Percentiles rank a stretch among this genome's conserved stretches.
Conservation (phyloP, 2,888 invertebrate genomes). For the Ochlodes sylvanus region DNA sequence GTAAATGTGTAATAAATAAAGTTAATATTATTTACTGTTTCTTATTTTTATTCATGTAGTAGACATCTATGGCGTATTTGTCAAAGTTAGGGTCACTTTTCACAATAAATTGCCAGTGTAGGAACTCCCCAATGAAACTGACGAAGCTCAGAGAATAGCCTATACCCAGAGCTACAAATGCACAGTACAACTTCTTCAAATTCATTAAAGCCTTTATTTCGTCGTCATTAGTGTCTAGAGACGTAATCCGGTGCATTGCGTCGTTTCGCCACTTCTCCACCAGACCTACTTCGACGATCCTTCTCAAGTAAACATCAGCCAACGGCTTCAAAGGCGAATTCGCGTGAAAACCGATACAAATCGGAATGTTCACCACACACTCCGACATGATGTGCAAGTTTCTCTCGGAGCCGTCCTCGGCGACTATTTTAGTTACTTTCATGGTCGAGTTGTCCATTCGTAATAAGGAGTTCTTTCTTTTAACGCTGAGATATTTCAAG, state of each 20-base stretch:
- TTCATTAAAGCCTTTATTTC: conserved; percentile 91
- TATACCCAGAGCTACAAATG: conserved; percentile 88
- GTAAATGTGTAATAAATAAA: conserved; percentile 46
- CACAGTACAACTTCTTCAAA: conserved; percentile 91
- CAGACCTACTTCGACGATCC: conserved; percentile 90
- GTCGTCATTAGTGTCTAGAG: conserved; percentile 83
- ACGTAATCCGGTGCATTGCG: conserved; percentile 85
- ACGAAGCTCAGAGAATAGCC: conserved; percentile 87
- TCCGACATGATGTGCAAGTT: conserved; percentile 92
- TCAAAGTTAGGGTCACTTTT: conserved; percentile 89
- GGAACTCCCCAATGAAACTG: conserved; percentile 85
- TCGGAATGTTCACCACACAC: conserved; percentile 92
- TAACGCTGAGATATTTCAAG: conserved; percentile 87
- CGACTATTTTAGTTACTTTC: conserved; percentile 49
- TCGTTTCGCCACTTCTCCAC: conserved; percentile 92
- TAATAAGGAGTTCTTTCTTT: conserved; percentile 68
- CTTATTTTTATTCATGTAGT: conserved; percentile 78
- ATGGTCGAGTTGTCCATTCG: conserved; percentile 52
- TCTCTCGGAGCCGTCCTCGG: conserved; percentile 58
- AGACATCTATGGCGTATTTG: conserved; percentile 86
- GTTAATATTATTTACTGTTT: conserved; percentile 51
- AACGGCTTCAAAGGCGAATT: conserved; percentile 91
- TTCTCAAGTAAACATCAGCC: conserved; percentile 87
- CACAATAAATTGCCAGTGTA: conserved; percentile 88
- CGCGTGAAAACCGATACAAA: conserved; percentile 92